Base-by-base conservation (phyloP, 2,888 invertebrate genomes). In the Trissolcus japonicus region DNA sequence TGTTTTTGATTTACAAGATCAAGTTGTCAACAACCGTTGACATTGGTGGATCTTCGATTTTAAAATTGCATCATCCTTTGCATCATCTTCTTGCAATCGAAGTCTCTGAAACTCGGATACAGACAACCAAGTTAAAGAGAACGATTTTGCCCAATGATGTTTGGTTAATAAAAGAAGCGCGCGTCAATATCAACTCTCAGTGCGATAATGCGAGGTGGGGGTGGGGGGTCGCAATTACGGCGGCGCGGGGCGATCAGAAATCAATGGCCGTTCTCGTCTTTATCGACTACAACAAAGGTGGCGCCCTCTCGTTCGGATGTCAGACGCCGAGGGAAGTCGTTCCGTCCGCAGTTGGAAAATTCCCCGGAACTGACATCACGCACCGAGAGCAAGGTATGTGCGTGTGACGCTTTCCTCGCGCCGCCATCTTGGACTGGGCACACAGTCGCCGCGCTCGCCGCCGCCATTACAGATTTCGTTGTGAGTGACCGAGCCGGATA, bases 401-500 rank as follows among this genome's bases (percentile, higher is more conserved):
- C 13, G n/a, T 13, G 43, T 16, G 46, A 46, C 46, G 46, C 46
- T 46, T 46, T 9, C 6, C 14, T 46, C 46, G 46, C 14, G 46
- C n/a, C 46, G 46, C 46, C 46, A 46, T 46, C 46, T 46, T 46
- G 46, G 9, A 46, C 14, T 16, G 2, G 16, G 9, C 9, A 4
- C 11, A 11, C 35, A 35, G 9, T 7, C 35, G 35, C 35, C 35
- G 35, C 35, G 35, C 35, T 56, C 66, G 69, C 78, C 78, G 76
- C 78, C 67, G 80, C 78, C 75, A 80, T 80, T 81, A 80, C 77
- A 81, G 81, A 80, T 81, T 73, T 78, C 81, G 80, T 80, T 81
- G 67, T 78, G 78, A 75, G 80, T 81, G 81, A 81, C 81, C 73
- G 81, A 80, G 81, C 63, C 74, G 54, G 62, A 60, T 43, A 57